Evolutionary conservation across 2,113 vertebrate species (phyloP), one percentile per base, ranked within the genome.

Genomic region (Cynocephalus volans): DNA sequence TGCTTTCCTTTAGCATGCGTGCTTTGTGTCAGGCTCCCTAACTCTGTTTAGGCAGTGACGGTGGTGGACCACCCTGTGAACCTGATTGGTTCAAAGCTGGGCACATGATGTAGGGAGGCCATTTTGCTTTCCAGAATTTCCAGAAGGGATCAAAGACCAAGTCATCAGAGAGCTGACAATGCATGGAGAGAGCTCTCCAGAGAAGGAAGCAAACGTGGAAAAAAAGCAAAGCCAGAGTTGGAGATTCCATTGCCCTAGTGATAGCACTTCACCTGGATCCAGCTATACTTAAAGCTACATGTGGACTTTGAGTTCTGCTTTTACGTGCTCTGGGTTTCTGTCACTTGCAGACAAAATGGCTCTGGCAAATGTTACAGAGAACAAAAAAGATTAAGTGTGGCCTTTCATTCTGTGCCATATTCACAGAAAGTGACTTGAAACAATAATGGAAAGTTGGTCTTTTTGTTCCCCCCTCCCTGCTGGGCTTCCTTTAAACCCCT

Each of bases 31-130:
- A 3, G 28, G 24, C n/a, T 36, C 23, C 13, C 28, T 6, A 23
- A 26, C 6, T 80, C 48, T 60, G 19, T 33, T 48, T 28, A 17
- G 26, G 26, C 17, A 81, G 5, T 33, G 80, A 56, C 17, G 50
- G 0, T 0, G 36, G 7, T 19, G 3, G 21, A n/a, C n/a, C 15
- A 50, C 6, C 18, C 8, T 75, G 15, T 23, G 17, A 52, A 52
- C 8, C 60, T 72, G 23, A 28, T 48, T 90, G 69, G n/a, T 17
- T 48, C 75, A 75, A 79, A 82, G 36, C 45, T 79, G 72, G 31
- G 8, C 26, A 75, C 18, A 6, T n/a, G 70, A 82, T 11, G 33
- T 50, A 92, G 14, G 36, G 12, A 77, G 26, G 45, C 9, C 62
- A 75, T 69, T 33, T 48, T 62, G 65, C 15, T 54, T 81, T 26